Base-by-base conservation (phyloP, 1,140 invertebrate genomes). In the Chymomyza costata region DNA sequence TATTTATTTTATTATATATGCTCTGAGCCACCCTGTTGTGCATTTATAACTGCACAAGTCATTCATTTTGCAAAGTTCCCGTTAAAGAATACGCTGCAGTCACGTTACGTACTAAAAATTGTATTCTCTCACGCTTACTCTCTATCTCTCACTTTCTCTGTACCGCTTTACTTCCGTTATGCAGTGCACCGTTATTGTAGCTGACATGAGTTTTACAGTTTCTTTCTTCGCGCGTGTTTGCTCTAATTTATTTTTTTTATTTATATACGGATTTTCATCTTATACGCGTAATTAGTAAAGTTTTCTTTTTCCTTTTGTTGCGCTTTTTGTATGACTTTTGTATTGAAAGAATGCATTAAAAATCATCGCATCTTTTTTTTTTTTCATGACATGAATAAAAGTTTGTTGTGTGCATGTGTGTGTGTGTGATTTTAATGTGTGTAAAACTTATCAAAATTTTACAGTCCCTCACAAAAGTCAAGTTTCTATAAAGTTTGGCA, bases 221-320 rank as follows among this genome's bases (percentile, higher is more conserved):
- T 40, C 21, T 43, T 16, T 50, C 41, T 16, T 8, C 44, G 37
- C 41, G 37, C 43, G 47, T 49, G 35, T 31, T 34, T 41, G 32
- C 11, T n/a, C n/a, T n/a, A n/a, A n/a, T n/a, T n/a, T n/a, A n/a
- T n/a, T n/a, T n/a, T n/a, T n/a, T n/a, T n/a, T 52, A 56, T 64
- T 62, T 47, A 41, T 55, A 50, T 8, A 17, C 46, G 71, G 39
- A 50, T 40, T 71, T 65, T 63, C 49, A 47, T 17, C 48, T 50
- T 50, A 66, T 78, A 66, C 66, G 57, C 62, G 64, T 76, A 78
- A 76, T 76, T 76, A 76, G 73, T 59, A 51, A 64, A 53, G 37
- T 62, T 65, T 51, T n/a, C n/a, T n/a, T n/a, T n/a, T 61, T 49
- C n/a, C 18, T 18, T 39, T 30, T 56, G 3, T 25, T 25, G 21